A percentile compares a stretch with the other conserved stretches of the same genome.
These are phyloP conservation scores for Bombus sibiricus DNA, from an alignment of 1,140 invertebrate genomes.

Conservation along the genomic window DNA sequence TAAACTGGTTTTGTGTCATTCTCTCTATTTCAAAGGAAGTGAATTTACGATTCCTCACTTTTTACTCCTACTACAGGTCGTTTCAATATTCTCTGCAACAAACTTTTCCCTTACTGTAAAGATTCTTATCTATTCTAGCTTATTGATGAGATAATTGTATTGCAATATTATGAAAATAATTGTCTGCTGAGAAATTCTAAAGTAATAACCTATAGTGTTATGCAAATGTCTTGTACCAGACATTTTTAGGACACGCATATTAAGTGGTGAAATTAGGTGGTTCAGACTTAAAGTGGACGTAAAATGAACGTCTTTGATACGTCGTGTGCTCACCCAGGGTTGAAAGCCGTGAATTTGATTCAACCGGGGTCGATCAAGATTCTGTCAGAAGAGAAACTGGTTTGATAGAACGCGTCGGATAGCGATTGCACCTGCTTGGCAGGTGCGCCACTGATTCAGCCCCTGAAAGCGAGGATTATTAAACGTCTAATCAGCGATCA, in stretches of 20 bases:
- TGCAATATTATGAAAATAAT: too few relatives aligned
- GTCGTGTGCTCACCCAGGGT: not conserved
- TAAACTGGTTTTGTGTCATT: too few relatives aligned
- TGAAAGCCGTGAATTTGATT: slow-evolving; percentile 1
- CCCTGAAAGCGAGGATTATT: not conserved
- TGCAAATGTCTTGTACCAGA: not conserved
- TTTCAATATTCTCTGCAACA: too few relatives aligned
- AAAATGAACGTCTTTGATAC: not conserved
- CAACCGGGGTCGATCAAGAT: not conserved
- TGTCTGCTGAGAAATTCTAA: too few relatives aligned
- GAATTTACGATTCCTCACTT: too few relatives aligned
- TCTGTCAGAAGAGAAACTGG: not conserved
- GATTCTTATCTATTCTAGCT: too few relatives aligned
- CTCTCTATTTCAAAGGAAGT: too few relatives aligned
- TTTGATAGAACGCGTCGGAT: slow-evolving; percentile 12
- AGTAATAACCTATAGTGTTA: too few relatives aligned
- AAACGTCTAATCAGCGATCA: not conserved
- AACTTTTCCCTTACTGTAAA: too few relatives aligned
- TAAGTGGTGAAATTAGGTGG: not conserved
- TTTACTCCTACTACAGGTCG: too few relatives aligned
- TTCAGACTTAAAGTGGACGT: not conserved
- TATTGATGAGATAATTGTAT: too few relatives aligned
- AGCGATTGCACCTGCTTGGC: slow-evolving; percentile 69
- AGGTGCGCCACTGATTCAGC: slow-evolving; percentile 58
- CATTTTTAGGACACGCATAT: not conserved